phyloP scores from a whole-genome alignment of 1,140 invertebrate species.

The Babylonia areolata region DNA sequence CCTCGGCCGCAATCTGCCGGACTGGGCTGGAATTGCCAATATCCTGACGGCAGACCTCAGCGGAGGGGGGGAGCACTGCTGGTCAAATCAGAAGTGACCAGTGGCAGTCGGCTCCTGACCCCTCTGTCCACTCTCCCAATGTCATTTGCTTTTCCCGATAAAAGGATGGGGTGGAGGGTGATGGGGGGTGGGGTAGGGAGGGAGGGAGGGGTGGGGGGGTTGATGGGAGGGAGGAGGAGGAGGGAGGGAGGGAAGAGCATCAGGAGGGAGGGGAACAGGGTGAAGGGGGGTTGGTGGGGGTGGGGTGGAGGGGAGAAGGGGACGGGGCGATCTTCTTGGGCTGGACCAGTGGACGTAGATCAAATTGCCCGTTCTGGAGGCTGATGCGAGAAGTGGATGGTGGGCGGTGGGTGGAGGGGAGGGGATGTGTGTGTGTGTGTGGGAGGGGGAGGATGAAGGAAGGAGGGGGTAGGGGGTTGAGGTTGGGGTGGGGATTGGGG shows the following conservation, averaged over 20 bases:
- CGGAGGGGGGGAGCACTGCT: not conserved
- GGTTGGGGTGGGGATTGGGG: no score
- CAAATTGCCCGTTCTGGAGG: conserved; percentile 21
- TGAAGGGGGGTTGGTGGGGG: no score
- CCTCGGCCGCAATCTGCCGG: not conserved
- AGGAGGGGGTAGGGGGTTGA: no score
- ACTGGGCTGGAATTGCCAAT: not conserved
- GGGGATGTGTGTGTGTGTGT: not conserved
- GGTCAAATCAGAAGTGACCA: conserved; percentile 16
- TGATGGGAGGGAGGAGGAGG: no score
- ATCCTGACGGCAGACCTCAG: not conserved
- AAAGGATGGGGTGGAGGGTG: not conserved
- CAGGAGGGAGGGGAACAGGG: no score
- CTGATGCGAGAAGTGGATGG: not conserved
- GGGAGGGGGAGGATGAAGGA: no score
- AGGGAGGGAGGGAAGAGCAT: no score
- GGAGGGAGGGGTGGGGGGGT: no score
- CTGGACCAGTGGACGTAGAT: conserved; percentile 5
- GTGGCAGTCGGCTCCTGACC: not conserved
- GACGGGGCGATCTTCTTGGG: not conserved
- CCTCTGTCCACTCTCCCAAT: conserved; percentile 20
- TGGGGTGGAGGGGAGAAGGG: no score
- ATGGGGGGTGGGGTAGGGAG: no score
- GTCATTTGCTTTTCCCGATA: conserved; percentile 15
- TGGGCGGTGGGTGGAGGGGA: no score